Percentiles rank a stretch among this genome's conserved stretches.
phyloP scores from a whole-genome alignment of 2,113 vertebrate genomes.

The Oostethus manadensis region DNA sequence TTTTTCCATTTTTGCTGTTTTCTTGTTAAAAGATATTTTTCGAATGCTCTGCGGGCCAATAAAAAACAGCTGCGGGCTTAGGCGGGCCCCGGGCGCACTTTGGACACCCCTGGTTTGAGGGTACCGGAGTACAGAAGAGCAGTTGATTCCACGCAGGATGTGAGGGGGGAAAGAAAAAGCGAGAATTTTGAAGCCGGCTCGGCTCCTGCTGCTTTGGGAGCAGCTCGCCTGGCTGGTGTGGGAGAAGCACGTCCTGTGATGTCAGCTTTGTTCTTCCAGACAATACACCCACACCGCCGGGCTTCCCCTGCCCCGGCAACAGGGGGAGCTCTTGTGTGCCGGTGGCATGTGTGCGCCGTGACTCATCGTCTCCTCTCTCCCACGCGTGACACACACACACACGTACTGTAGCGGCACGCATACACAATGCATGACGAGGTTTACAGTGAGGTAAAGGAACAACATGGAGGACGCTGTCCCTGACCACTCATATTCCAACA shows the following conservation, averaged over 20 bases:
- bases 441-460: constrained; percentile 38
- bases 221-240: constrained; percentile 24
- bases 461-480: constrained; percentile 53
- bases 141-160: too few species aligned
- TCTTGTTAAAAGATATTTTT: too few species aligned
- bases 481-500: constrained; percentile 62
- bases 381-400: constrained; percentile 40
- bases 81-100: too few species aligned
- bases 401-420: constrained; percentile 7
- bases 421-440: constrained; percentile 24
- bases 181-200: too few species aligned
- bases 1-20: too few species aligned
- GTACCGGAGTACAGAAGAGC: too few species aligned
- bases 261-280: constrained; percentile 56
- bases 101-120: too few species aligned
- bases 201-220: background rate
- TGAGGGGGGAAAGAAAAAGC: too few species aligned
- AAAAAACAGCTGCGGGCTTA: too few species aligned
- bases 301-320: constrained; percentile 65
- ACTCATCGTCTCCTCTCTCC: constrained; percentile 69
- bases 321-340: constrained; percentile 75
- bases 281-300: constrained; percentile 72
- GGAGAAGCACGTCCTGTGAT: constrained; percentile 57
- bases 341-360: constrained; percentile 65
- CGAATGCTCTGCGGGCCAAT: too few species aligned